These are phyloP conservation scores for Dinoponera quadriceps DNA, from an alignment of 1,140 invertebrate species.

Conservation along the genomic window DNA sequence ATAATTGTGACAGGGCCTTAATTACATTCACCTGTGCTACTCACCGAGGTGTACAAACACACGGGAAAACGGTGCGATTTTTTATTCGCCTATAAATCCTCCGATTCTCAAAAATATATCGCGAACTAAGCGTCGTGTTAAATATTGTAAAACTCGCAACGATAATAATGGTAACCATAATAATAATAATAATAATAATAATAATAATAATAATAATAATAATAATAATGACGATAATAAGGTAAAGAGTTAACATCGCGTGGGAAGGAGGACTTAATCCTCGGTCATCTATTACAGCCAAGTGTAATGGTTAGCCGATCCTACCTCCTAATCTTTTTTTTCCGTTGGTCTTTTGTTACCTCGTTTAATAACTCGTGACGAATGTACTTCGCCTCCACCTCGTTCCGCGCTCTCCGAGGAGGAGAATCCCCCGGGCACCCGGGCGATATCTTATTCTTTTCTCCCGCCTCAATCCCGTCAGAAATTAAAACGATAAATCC, in stretches of 20 bases:
- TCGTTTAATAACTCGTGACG: constrained; percentile 85
- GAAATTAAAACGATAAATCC: constrained; percentile 74
- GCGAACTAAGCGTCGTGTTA: too few relatives aligned
- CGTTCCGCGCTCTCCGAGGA: constrained; percentile 64
- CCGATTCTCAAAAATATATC: too few relatives aligned
- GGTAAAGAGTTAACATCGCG: neutral
- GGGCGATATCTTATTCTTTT: constrained; percentile 65
- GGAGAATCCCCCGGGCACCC: constrained; percentile 45
- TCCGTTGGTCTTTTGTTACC: constrained; percentile 81
- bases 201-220: neutral
- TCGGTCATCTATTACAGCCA: constrained; percentile 83
- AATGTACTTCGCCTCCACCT: constrained; percentile 80
- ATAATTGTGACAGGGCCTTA: constrained; percentile 7
- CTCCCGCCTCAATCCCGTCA: constrained; percentile 50
- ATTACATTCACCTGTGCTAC: neutral
- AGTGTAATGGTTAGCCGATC: constrained; percentile 84
- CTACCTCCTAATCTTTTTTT: constrained; percentile 79
- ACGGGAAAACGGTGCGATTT: neutral
- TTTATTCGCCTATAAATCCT: neutral
- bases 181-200: neutral
- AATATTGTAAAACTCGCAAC: too few relatives aligned
- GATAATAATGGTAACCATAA: too few relatives aligned
- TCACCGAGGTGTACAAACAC: neutral
- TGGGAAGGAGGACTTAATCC: constrained; percentile 77
- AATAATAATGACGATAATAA: neutral